Conservation (phyloP, 2,888 invertebrate genomes). For the Drosophila percnosoma region DNA sequence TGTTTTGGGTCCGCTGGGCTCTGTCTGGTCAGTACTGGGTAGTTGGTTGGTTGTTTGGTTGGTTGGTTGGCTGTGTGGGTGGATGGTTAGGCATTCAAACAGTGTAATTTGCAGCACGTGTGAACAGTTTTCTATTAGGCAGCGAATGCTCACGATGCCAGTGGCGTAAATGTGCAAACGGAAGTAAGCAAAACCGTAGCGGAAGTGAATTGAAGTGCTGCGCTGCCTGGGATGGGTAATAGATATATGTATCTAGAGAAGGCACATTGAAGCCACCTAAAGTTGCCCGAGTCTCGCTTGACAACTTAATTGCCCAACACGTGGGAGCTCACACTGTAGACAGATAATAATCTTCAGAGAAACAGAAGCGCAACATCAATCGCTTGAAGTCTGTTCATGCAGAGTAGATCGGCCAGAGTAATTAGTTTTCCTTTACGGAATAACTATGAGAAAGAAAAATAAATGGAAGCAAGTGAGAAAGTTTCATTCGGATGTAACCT, state of each 20-base stretch:
- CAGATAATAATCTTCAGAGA: not conserved
- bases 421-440: not conserved
- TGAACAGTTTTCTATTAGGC: slow-evolving; percentile 69
- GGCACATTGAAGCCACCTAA: not conserved
- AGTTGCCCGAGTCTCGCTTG: slow-evolving; percentile 9
- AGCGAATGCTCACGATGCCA: slow-evolving; percentile 39
- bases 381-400: not conserved
- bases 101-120: slow-evolving; percentile 70
- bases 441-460: not conserved
- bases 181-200: slow-evolving; percentile 52
- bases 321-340: not conserved
- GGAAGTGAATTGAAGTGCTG: slow-evolving; percentile 57
- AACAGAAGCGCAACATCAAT: not conserved
- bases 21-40: slow-evolving; percentile 11
- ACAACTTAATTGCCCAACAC: slow-evolving; percentile 34
- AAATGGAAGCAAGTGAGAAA: not conserved
- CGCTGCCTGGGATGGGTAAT: slow-evolving; percentile 32
- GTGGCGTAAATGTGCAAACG: slow-evolving; percentile 57
- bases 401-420: not conserved
- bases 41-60: slow-evolving; percentile 6
- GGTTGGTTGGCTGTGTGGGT: slow-evolving; percentile 10
- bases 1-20: slow-evolving; percentile 12
- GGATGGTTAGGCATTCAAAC: slow-evolving; percentile 31
- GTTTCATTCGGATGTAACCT: not conserved
- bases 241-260: slow-evolving; percentile 32